Percentiles rank a stretch among this genome's conserved stretches.
phyloP scores from a whole-genome alignment of 1,140 invertebrate genomes.

The Nasonia vitripennis region DNA sequence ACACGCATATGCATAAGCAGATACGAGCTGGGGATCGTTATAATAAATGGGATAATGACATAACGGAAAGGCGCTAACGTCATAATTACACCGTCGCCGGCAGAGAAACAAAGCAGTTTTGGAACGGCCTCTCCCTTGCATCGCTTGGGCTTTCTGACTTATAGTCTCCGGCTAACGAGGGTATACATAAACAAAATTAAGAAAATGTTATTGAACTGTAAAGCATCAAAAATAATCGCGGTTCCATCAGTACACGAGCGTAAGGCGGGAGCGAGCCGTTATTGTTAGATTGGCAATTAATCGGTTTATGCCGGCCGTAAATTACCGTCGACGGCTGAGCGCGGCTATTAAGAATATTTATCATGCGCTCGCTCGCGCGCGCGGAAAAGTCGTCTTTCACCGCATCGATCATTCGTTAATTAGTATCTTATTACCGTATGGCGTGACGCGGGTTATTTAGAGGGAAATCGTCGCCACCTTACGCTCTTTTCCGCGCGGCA shows the following conservation, averaged over 20 bases:
- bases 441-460: not conserved
- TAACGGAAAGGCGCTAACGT: conserved; percentile 63
- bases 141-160: not conserved
- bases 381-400: not conserved
- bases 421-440: not conserved
- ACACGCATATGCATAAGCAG: conserved; percentile 15
- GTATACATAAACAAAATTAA: not conserved
- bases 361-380: not conserved
- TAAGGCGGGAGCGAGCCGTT: not conserved
- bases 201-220: too few species aligned
- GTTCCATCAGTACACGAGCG: too few species aligned
- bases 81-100: conserved; percentile 61
- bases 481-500: not conserved
- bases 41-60: conserved; percentile 68
- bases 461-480: not conserved
- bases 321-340: not conserved
- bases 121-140: not conserved
- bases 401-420: not conserved
- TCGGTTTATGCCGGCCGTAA: not conserved
- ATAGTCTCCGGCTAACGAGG: not conserved
- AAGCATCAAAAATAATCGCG: too few species aligned
- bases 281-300: not conserved
- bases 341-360: not conserved
- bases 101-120: not conserved
- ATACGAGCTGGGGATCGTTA: conserved; percentile 57